Evolutionary conservation across 1,140 invertebrate species (phyloP), one percentile per base, ranked within the genome.

Genomic region (Mycetomoellerius zeteki): DNA sequence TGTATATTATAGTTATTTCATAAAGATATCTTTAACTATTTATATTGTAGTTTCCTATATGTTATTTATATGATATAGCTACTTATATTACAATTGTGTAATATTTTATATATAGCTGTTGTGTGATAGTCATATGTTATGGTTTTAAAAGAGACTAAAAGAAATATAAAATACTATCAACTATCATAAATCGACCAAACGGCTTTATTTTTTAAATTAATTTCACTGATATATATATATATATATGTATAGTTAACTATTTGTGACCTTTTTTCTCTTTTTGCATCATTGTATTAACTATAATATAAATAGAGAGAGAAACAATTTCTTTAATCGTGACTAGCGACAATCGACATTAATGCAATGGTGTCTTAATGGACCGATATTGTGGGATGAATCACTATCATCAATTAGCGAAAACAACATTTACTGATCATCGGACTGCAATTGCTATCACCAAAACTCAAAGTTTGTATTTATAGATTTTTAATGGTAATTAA

Each of bases 301-400:
- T 58, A 16, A 73, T 82, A 60, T 75, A 73, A 73, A 58, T 60
- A 82, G 80, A 84, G 80, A 67, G 47, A 67, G 7, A 67, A n/a
- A 84, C 67, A 19, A 64, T 19, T 73, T 47, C 2, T 60, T 58
- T 60, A 73, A 82, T 14, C 19, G 21, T 82, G 21, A 3, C 27
- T 10, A 62, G 47, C 47, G n/a, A 60, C 24, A 60, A 75, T 75
- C 69, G 69, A 84, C 54, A 84, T 62, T 75, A 21, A 62, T 84
- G 37, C 80, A 71, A 60, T 75, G 43, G 24, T 82, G 12, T 65
- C 47, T 72, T 58, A 72, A 73, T 58, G 67, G 37, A 75, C 27
- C n/a, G 16, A 67, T 84, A 56, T 37, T 50, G 80, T 54, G 14
- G 54, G 27, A 84, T 47, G 8, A 50, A 84, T 47, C 37, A 73